Conservation (phyloP, 2,888 invertebrate genomes). For the Philaethria dido region DNA sequence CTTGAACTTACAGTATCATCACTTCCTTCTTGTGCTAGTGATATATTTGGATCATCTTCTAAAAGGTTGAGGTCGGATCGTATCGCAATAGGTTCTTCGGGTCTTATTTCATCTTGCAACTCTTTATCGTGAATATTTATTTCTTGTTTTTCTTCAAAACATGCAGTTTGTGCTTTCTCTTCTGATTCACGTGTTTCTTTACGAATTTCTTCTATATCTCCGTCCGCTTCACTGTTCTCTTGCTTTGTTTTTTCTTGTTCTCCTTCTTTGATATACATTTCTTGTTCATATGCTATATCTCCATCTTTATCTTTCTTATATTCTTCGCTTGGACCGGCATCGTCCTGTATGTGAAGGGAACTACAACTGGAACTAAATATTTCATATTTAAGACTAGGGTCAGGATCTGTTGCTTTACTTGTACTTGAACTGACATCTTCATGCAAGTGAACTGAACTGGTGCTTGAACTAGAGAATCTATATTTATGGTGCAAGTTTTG, state of each 20-base stretch:
- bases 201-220: background rate
- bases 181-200: background rate
- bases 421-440: constrained; percentile 15
- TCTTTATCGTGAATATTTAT: background rate
- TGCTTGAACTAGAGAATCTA: constrained; percentile 15
- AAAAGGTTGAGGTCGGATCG: background rate
- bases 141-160: background rate
- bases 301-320: background rate
- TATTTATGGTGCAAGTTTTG: background rate
- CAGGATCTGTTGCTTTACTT: constrained; percentile 17
- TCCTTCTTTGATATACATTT: background rate
- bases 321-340: background rate
- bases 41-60: background rate
- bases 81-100: background rate
- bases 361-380: constrained; percentile 20
- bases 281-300: background rate
- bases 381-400: constrained; percentile 14
- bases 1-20: constrained; percentile 3
- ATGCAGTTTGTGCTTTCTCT: background rate
- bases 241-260: background rate
- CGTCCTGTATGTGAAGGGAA: constrained; percentile 8
- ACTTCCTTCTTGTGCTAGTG: background rate
- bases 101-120: background rate
- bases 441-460: constrained; percentile 3
- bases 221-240: background rate